Conservation (phyloP, 92 coral and sea anemone genomes). For the Scolanthus callimorphus region DNA sequence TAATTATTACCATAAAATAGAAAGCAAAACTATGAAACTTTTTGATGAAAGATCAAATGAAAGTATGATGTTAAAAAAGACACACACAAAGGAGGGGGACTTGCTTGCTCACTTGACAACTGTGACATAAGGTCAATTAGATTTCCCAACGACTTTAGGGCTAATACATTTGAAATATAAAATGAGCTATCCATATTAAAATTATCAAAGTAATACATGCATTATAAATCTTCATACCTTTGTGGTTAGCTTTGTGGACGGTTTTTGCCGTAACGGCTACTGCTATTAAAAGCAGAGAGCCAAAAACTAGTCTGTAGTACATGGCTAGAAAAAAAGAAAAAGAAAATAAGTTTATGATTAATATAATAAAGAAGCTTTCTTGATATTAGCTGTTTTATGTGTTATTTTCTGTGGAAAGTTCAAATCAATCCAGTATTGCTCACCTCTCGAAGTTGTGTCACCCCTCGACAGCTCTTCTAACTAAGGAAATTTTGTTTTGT, state of each 20-base stretch:
- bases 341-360: conserved; percentile 3
- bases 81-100: too few relatives aligned
- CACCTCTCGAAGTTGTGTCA: conserved; percentile 43
- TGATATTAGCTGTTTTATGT: background rate
- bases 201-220: too few relatives aligned
- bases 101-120: too few relatives aligned
- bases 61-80: too few relatives aligned
- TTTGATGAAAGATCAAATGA: too few relatives aligned
- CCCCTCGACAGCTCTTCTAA: conserved; percentile 26
- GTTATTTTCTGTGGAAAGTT: background rate
- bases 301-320: conserved; percentile 77
- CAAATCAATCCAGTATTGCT: background rate
- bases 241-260: conserved; percentile 66
- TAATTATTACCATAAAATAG: too few relatives aligned
- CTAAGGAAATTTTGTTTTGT: conserved; percentile 39
- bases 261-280: conserved; percentile 69
- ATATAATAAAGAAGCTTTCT: conserved; percentile 5
- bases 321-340: conserved; percentile 57
- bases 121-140: too few relatives aligned
- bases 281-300: conserved; percentile 72
- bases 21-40: too few relatives aligned
- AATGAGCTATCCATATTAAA: too few relatives aligned
- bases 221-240: too few relatives aligned
- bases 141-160: too few relatives aligned
- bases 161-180: too few relatives aligned